These are phyloP conservation scores for Stictocephala bisonia DNA, from an alignment of 2,888 invertebrate genomes.

Conservation along the genomic window DNA sequence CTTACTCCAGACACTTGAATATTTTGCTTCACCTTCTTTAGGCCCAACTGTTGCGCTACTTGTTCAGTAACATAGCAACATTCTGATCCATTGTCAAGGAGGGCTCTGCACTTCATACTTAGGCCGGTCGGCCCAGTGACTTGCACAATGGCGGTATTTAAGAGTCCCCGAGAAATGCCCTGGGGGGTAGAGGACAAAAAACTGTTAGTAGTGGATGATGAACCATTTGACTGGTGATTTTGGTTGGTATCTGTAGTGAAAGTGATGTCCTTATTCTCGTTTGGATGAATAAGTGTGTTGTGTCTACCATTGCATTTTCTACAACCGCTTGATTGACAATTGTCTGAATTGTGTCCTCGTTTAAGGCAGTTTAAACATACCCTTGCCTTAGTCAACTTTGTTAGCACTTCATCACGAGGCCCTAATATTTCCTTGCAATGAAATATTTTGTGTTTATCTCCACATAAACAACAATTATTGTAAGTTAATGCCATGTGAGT, in stretches of 20 bases:
- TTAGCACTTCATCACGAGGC: neutral
- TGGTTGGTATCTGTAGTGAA: no score
- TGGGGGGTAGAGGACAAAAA: neutral
- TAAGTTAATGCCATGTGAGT: neutral
- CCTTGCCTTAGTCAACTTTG: neutral
- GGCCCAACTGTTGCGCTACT: neutral
- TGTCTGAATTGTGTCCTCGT: no score
- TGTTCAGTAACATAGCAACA: conserved; percentile 9
- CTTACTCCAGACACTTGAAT: conserved; percentile 18
- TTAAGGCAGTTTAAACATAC: no score
- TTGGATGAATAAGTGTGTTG: no score
- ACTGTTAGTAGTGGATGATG: no score
- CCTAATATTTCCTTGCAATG: neutral
- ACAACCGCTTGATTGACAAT: no score
- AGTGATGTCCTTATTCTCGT: no score
- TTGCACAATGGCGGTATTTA: neutral
- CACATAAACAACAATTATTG: neutral
- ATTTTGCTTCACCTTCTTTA: neutral
- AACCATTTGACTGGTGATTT: no score
- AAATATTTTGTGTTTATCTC: neutral
- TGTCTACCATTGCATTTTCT: no score
- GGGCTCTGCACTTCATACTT: conserved; percentile 2
- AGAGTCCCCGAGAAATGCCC: neutral
- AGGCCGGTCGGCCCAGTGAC: neutral
- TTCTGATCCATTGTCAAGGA: conserved; percentile 3